A percentile compares a stretch with the other conserved stretches of the same genome.
phyloP scores from a whole-genome alignment of 2,888 invertebrate species.

The Aleiodes testaceus region DNA sequence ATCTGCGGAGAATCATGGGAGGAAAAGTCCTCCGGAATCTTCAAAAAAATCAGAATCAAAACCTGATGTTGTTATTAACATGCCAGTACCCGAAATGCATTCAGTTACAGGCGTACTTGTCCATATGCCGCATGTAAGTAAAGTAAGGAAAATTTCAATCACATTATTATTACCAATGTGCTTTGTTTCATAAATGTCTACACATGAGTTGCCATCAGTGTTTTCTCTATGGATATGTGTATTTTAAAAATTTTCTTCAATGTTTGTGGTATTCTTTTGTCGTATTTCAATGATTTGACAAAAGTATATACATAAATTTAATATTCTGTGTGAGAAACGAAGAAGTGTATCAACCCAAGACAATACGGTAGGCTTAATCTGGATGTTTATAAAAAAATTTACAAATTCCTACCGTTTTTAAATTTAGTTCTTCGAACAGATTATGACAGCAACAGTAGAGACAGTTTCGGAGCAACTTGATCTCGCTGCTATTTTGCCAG shows the following conservation, averaged over 20 bases:
- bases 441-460: conserved; percentile 96
- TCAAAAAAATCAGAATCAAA: conserved; percentile 79
- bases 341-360: conserved; percentile 3
- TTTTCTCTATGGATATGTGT: conserved; percentile 24
- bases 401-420: conserved; percentile 51
- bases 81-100: conserved; percentile 80
- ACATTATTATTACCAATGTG: neutral
- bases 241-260: neutral
- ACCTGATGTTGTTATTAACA: conserved; percentile 77
- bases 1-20: conserved; percentile 79
- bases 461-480: conserved; percentile 94
- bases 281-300: neutral
- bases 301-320: neutral
- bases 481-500: conserved; percentile 88
- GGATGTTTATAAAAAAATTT: conserved; percentile 45
- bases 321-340: conserved; percentile 14
- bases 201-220: conserved; percentile 22
- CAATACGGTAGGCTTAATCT: conserved; percentile 64
- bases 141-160: conserved; percentile 68
- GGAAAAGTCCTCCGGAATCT: conserved; percentile 82
- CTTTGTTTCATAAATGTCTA: conserved; percentile 16
- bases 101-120: conserved; percentile 90
- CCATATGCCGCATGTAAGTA: conserved; percentile 93
- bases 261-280: neutral
- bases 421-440: conserved; percentile 78